These are phyloP conservation scores for Mormyrus proboscirostris DNA, from an alignment of 2,797 vertebrate genomes.

Conservation along the genomic window DNA sequence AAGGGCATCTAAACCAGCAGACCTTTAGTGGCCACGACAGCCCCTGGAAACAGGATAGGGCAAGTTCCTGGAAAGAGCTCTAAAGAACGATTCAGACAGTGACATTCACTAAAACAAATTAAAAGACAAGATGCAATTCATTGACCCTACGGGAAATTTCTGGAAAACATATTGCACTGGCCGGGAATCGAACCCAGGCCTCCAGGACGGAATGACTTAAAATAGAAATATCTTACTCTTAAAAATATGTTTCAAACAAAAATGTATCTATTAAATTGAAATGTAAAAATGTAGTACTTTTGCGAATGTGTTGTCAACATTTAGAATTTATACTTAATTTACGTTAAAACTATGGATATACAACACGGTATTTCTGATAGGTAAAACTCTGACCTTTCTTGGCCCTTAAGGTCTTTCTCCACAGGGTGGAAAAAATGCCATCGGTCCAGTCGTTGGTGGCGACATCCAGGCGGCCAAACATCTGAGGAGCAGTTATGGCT, in stretches of 20 bases:
- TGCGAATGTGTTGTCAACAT: background rate
- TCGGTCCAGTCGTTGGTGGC: constrained; percentile 98
- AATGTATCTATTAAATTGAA: background rate
- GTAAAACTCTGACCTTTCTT: constrained; percentile 73
- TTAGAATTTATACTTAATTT: background rate
- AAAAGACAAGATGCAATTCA: background rate
- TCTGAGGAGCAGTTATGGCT: constrained; percentile 91
- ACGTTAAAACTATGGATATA: background rate
- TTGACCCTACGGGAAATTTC: background rate
- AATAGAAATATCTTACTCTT: background rate
- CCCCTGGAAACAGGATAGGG: background rate
- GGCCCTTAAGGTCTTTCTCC: constrained; percentile 89
- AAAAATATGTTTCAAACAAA: background rate
- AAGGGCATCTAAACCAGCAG: background rate
- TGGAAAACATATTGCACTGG: background rate
- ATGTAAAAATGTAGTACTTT: background rate
- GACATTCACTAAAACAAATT: background rate
- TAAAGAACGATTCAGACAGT: background rate
- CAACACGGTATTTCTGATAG: background rate
- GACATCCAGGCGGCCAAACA: constrained; percentile 92
- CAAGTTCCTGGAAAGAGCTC: constrained; percentile 8
- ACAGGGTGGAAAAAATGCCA: constrained; percentile 90
- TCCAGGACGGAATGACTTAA: background rate
- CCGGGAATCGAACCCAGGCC: background rate
- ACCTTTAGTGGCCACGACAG: background rate